Evolutionary conservation across 2,888 invertebrate genomes (phyloP), one percentile per base, ranked within the genome.

Genomic region (Macrosiphum euphorbiae): DNA sequence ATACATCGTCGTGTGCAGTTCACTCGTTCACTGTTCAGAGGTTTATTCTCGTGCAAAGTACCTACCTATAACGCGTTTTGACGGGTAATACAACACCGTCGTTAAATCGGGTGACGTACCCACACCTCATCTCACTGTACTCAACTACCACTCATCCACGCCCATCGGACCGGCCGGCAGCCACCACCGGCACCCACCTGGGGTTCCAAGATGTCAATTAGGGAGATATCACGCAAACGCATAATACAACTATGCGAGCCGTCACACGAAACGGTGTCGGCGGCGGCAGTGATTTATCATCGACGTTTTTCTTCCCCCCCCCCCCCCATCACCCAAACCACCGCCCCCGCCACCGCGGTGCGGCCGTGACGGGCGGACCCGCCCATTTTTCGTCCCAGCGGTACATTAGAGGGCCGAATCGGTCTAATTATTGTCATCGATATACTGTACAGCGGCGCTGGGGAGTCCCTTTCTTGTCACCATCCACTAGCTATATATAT

Each of bases 171-270:
- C 58, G 41, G 13, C 41, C 50, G 20, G 58, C 61, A 24, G 35
- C 90, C 16, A 67, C 61, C 61, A 35, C 86, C 16, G 44, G 90
- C 90, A 90, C 67, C 94, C 94, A 94, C 90, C 90, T 94, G 90
- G 94, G 94, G 94, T 67, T 94, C 86, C 85, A 50, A 94, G 94
- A 94, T 90, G 94, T 94, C 94, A 94, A 94, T 94, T 94, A 94
- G 94, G 94, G 94, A 90, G 90, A 94, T 90, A 94, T 94, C 90
- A 86, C 94, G 94, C 61, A 55, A 67, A 92, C 88, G 1, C 78
- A 35, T 35, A 35, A 35, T 35, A 78, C 35, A 35, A 35, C 67
- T 35, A 78, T 78, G 78, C 78, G 78, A 35, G 35, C 58, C 58
- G 58, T 58, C 58, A 26, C 35, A 20, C 78, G 20, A 78, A 78